A percentile compares a stretch with the other conserved stretches of the same genome.
Conservation (phyloP, 2,113 vertebrate genomes). For the Caloenas nicobarica region DNA sequence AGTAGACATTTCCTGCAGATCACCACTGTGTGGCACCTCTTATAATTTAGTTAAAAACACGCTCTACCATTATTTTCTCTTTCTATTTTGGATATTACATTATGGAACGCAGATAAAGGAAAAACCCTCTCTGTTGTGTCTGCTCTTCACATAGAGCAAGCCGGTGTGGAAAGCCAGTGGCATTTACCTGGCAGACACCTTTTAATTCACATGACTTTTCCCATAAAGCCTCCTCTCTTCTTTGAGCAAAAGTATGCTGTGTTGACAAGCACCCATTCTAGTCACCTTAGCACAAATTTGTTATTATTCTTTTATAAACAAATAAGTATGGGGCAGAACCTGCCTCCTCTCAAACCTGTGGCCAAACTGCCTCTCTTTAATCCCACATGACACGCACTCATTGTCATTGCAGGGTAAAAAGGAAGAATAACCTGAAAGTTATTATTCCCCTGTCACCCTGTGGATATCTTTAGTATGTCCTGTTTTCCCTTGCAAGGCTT, state of each 20-base stretch:
- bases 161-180: background rate
- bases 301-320: background rate
- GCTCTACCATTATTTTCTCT: background rate
- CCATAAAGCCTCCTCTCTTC: background rate
- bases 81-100: background rate
- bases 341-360: background rate
- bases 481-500: background rate
- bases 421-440: background rate
- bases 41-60: background rate
- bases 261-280: background rate
- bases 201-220: background rate
- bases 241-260: background rate
- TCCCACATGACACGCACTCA: accelerated
- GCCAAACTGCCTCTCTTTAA: background rate
- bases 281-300: background rate
- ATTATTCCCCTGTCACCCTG: background rate
- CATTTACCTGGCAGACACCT: background rate
- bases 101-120: background rate
- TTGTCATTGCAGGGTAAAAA: background rate
- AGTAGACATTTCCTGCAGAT: background rate
- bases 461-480: background rate
- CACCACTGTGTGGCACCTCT: background rate
- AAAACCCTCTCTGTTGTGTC: background rate
- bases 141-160: background rate
- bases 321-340: background rate